A percentile compares a stretch with the other conserved stretches of the same genome.
These are phyloP conservation scores for Cryptoblepharus egeriae DNA, from an alignment of 2,797 vertebrate genomes.

Conservation along the genomic window DNA sequence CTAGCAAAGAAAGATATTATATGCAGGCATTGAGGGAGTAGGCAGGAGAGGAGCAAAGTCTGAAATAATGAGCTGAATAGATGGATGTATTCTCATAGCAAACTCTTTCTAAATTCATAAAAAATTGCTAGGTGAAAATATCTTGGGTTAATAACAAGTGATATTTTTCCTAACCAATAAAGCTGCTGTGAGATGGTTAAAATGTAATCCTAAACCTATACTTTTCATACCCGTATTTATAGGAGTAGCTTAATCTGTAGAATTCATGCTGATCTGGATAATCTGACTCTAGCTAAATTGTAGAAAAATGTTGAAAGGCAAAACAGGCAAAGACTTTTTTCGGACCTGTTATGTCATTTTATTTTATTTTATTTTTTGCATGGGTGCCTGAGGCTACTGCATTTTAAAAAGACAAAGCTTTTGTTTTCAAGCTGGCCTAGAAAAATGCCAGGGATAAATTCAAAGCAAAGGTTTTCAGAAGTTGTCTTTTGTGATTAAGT, in stretches of 20 bases:
- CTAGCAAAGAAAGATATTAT: constrained; percentile 30
- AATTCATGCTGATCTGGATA: constrained; percentile 57
- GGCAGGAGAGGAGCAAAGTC: background rate
- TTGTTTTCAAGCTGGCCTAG: constrained; percentile 69
- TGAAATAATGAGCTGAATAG: constrained; percentile 9
- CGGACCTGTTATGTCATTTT: constrained; percentile 62
- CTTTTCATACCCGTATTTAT: constrained; percentile 50
- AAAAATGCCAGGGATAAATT: constrained; percentile 69
- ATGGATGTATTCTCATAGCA: constrained; percentile 21
- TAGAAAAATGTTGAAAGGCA: constrained; percentile 60
- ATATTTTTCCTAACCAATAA: constrained; percentile 22
- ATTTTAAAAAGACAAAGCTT: constrained; percentile 73
- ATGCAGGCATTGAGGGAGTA: background rate
- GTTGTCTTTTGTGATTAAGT: constrained; percentile 70
- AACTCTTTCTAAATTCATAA: constrained; percentile 31
- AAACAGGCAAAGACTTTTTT: constrained; percentile 32
- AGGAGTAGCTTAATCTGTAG: constrained; percentile 47
- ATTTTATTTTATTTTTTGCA: constrained; percentile 40
- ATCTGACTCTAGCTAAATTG: constrained; percentile 61
- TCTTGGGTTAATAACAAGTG: constrained; percentile 41
- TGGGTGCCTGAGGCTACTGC: constrained; percentile 63
- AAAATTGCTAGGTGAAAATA: constrained; percentile 21
- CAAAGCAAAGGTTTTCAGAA: constrained; percentile 70
- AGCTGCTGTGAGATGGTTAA: constrained; percentile 46
- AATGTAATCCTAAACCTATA: constrained; percentile 42